Conservation (phyloP, 2,888 invertebrate genomes). For the Leptogaster cylindrica region DNA sequence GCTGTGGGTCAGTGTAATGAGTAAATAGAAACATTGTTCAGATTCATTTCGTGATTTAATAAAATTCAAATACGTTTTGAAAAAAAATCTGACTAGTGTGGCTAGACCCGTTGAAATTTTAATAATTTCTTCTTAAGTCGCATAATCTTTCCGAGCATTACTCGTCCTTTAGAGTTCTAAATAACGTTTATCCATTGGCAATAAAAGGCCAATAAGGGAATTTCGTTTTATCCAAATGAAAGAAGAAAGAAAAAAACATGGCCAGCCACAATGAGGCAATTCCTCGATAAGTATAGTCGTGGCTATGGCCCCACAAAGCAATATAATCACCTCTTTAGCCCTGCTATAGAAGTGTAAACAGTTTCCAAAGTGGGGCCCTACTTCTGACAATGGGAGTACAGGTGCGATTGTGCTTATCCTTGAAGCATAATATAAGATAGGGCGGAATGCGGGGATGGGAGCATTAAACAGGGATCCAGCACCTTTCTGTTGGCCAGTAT, state of each 20-base stretch:
- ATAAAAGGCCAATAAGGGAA: conserved; percentile 36
- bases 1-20: no score
- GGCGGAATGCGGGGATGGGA: no score
- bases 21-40: no score
- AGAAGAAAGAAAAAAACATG: neutral
- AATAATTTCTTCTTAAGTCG: conserved; percentile 28
- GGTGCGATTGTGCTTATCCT: conserved; percentile 28
- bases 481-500: conserved; percentile 30
- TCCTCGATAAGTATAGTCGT: conserved; percentile 22
- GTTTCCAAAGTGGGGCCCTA: conserved; percentile 24
- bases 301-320: conserved; percentile 25
- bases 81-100: no score
- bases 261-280: neutral
- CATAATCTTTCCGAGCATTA: neutral
- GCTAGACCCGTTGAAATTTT: no score
- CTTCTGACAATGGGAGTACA: conserved; percentile 19
- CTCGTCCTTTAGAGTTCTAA: conserved; percentile 9
- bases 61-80: no score
- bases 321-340: conserved; percentile 40
- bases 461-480: conserved; percentile 23
- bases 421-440: conserved; percentile 22
- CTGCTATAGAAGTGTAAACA: conserved; percentile 35
- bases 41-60: no score
- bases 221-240: conserved; percentile 16
- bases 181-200: conserved; percentile 37